These are phyloP conservation scores for Azorinus chamasolen DNA, from an alignment of 2,888 invertebrate species.

Conservation along the genomic window DNA sequence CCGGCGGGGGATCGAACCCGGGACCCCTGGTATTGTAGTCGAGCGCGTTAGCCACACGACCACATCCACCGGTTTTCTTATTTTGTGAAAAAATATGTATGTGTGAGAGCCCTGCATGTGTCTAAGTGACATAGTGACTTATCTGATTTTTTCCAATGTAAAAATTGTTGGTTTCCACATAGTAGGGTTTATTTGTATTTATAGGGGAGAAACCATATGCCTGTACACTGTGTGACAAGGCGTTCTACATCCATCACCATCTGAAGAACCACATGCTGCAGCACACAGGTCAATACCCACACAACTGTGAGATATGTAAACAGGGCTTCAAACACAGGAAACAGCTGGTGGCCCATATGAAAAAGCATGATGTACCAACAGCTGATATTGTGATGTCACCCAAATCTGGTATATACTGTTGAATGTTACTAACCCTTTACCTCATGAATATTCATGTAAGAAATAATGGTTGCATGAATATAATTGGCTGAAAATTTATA, in stretches of 20 bases:
- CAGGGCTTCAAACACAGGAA: conserved; percentile 38
- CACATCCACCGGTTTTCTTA: too few relatives aligned
- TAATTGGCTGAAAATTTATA: not conserved
- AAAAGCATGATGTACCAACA: conserved; percentile 4
- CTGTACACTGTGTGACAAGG: conserved; percentile 48
- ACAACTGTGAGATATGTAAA: conserved; percentile 30
- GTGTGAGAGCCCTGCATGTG: too few relatives aligned
- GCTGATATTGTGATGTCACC: not conserved
- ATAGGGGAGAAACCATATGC: conserved; percentile 53
- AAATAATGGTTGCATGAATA: too few relatives aligned
- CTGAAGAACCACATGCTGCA: conserved; percentile 54
- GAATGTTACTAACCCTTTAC: not conserved
- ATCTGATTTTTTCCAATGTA: too few relatives aligned
- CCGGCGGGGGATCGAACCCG: too few relatives aligned
- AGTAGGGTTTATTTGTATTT: conserved; percentile 4
- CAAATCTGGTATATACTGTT: conserved; percentile 21
- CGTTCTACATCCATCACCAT: conserved; percentile 55
- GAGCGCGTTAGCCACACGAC: too few relatives aligned
- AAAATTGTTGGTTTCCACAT: too few relatives aligned
- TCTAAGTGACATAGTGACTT: too few relatives aligned
- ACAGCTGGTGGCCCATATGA: conserved; percentile 31
- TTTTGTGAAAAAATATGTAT: too few relatives aligned
- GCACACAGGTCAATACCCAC: conserved; percentile 43
- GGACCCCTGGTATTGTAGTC: too few relatives aligned
- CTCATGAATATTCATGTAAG: too few relatives aligned